Evolutionary conservation across 1,140 invertebrate species (phyloP).

Genomic region (Drosophila setifemur): DNA sequence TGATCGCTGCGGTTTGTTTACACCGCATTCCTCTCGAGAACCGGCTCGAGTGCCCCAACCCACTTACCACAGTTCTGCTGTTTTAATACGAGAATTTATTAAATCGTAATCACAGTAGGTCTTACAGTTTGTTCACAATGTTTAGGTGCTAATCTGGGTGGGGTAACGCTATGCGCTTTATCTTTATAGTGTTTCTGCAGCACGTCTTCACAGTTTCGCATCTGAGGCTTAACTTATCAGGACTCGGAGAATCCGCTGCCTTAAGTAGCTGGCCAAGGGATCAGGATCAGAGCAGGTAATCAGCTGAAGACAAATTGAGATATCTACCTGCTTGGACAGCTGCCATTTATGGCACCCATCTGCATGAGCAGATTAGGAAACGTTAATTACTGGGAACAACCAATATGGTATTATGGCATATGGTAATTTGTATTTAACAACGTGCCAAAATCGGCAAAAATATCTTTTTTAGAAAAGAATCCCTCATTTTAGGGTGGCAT

Average conservation of each 20-base stretch:
- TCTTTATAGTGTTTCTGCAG: not conserved
- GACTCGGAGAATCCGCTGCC: not conserved
- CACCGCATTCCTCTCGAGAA: slow-evolving; percentile 35
- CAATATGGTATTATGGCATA: slow-evolving; percentile 5
- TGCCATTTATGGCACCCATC: slow-evolving; percentile 54
- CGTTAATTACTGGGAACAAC: slow-evolving; percentile 16
- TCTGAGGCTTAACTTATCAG: slow-evolving; percentile 18
- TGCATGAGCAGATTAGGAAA: slow-evolving; percentile 24
- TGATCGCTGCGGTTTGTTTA: slow-evolving; percentile 53
- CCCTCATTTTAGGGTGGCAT: not conserved
- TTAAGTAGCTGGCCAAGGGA: slow-evolving; percentile 41
- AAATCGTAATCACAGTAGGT: slow-evolving; percentile 61
- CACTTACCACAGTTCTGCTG: slow-evolving; percentile 53
- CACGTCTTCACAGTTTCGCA: slow-evolving; percentile 42
- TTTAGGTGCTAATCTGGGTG: slow-evolving; percentile 19
- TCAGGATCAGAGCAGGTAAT: slow-evolving; percentile 3
- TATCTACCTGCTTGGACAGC: slow-evolving; percentile 29
- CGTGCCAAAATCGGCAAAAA: not conserved
- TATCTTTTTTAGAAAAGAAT: not conserved
- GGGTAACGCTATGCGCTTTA: slow-evolving; percentile 47
- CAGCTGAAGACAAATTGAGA: not conserved
- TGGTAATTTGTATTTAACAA: not conserved
- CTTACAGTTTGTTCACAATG: not conserved
- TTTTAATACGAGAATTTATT: slow-evolving; percentile 13
- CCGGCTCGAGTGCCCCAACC: slow-evolving; percentile 12